Evolutionary conservation across 2,888 invertebrate species (phyloP), one percentile per base, ranked within the genome.

Genomic region (Ceratothoa steindachneri): DNA sequence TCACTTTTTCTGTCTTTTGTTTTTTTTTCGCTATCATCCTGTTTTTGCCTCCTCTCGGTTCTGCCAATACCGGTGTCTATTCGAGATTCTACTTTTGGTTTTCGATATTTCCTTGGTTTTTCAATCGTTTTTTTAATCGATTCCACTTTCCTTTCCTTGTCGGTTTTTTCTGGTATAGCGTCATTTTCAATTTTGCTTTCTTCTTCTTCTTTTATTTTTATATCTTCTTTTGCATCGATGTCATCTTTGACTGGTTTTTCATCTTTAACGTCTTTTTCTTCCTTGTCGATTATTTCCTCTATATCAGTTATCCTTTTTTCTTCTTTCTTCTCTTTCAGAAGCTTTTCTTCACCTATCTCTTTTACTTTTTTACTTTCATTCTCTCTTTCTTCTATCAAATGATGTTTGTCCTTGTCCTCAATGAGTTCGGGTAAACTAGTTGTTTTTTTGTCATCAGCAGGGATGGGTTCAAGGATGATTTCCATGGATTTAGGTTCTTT

Each of bases 31-130:
- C 55, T 71, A 15, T 77, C 74, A 9, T 69, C 67, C 15, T 52
- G 7, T 72, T 70, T 77, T 0, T 30, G 19, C 51, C 68, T 71
- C 30, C 72, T 72, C 4, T 79, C 72, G 1, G 60, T 30, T 67
- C 60, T 67, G 30, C 29, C 31, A n/a, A 31, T 72, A 15, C 79
- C 76, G 15, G 75, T 79, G 41, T 79, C 73, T 12, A 79, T 79
- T 27, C 79, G 69, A n/a, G 79, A 75, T 53, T 70, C 75, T 12
- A 76, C 74, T 70, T 72, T 74, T 5, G 76, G 76, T 51, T 74
- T 76, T n/a, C 60, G 30, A 41, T 74, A 77, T 65, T 53, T 69
- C 22, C 67, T 72, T 1, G 76, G 73, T 70, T 60, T 79, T 66
- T 71, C 65, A 19, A 29, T 24, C 24, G 7, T 22, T 24, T 55